These are phyloP conservation scores for Cranoglanis bouderius DNA, from an alignment of 2,113 vertebrate genomes.

Conservation along the genomic window DNA sequence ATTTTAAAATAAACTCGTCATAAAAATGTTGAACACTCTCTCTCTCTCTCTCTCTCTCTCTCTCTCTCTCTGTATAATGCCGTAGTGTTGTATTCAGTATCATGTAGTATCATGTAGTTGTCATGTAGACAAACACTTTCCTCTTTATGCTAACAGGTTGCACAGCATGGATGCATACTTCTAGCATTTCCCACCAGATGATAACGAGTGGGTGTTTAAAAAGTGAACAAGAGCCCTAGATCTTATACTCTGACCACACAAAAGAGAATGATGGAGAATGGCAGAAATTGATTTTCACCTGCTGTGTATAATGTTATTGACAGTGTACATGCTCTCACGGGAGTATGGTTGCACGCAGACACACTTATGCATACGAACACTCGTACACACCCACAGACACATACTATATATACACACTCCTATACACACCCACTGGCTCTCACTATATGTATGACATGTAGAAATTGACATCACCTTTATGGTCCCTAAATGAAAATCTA, in stretches of 20 bases:
- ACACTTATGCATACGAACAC: neutral
- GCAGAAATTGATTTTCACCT: constrained; percentile 20
- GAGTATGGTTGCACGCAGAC: neutral
- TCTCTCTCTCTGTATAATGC: neutral
- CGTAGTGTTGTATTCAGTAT: neutral
- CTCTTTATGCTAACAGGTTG: neutral
- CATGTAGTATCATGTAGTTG: no score
- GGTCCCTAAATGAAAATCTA: neutral
- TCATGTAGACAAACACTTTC: neutral
- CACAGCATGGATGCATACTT: no score
- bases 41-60: neutral
- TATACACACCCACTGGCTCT: neutral
- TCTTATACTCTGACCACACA: neutral
- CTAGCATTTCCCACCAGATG: neutral
- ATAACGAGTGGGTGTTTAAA: neutral
- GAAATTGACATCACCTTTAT: neutral
- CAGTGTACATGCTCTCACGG: neutral
- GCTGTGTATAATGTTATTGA: constrained; percentile 16
- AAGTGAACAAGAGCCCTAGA: neutral
- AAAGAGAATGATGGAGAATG: neutral
- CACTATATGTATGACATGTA: neutral
- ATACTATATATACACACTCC: neutral
- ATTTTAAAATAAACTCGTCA: neutral
- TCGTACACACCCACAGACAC: neutral
- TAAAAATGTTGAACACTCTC: neutral